Base-by-base conservation (phyloP, 2,113 vertebrate genomes). In the Fregetta grallaria region DNA sequence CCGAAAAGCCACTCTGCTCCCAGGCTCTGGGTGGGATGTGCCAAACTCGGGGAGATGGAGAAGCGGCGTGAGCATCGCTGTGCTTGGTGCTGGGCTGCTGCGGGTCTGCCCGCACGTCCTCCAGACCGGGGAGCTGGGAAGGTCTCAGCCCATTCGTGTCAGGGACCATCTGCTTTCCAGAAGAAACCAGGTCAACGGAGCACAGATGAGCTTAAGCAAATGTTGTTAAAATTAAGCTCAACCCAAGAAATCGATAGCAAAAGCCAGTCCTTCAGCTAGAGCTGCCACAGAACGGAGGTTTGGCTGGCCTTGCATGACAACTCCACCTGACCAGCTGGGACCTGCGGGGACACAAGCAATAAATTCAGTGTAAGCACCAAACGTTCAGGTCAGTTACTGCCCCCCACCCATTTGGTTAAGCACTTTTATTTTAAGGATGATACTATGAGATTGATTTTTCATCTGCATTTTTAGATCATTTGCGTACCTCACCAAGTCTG, bases 331-430 rank as follows among this genome's bases (percentile, higher is more conserved):
- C 10, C 16, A 6, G 49, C 61, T 22, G 47, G 30, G 42, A 47
- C 72, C 38, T 40, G 23, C 4, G 52, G 8, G 32, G 32, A 38
- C 53, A 77, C 30, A 4, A 22, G 36, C 19, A 3, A 16, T 6
- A 44, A 42, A 11, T 14, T 8, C 40, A 17, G 66, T 1, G 15
- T 26, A 5, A 47, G 18, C n/a, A 36, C 15, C 34, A 13, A 47
- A 23, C 2, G 0, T 10, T 20, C 25, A 3, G 30, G 21, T 52
- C 47, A 4, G 47, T n/a, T 32, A 16, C 55, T 0, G 5, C 15
- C 45, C 34, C 12, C 44, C 12, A 5, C 8, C 45, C 40, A 4
- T 3, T 38, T 38, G 38, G 38, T 38, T 38, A 38, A 52, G 36
- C 23, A 22, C 61, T 75, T 23, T 8, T 62, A 23, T 38, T 50